phyloP scores from a whole-genome alignment of 2,113 vertebrate genomes.

The Campylorhamphus procurvoides region DNA sequence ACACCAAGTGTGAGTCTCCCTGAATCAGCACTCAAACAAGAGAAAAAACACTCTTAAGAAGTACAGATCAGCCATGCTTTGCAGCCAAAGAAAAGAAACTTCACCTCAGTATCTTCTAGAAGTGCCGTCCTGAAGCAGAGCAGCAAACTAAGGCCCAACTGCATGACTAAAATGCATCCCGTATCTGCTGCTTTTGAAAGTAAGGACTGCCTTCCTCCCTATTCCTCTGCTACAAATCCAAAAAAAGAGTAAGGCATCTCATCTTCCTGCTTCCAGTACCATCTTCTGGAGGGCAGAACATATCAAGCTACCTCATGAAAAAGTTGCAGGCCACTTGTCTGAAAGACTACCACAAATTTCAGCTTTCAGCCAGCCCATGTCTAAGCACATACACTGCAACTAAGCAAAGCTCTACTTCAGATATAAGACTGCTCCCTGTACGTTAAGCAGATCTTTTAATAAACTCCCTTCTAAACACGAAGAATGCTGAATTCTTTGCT shows the following conservation, averaged over 20 bases:
- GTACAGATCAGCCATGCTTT: background rate
- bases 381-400: background rate
- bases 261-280: background rate
- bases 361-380: background rate
- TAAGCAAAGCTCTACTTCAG: background rate
- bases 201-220: background rate
- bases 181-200: background rate
- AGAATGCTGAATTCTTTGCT: background rate
- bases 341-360: background rate
- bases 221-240: background rate
- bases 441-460: background rate
- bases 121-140: background rate
- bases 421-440: background rate
- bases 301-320: background rate
- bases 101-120: background rate
- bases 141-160: background rate
- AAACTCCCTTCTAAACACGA: background rate
- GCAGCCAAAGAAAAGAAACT: background rate
- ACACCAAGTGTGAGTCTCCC: background rate
- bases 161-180: background rate
- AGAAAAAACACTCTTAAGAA: background rate
- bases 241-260: background rate
- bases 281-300: background rate
- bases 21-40: background rate
- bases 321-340: no score